Conservation (phyloP, 2,113 vertebrate species). For the Elachura formosa region DNA sequence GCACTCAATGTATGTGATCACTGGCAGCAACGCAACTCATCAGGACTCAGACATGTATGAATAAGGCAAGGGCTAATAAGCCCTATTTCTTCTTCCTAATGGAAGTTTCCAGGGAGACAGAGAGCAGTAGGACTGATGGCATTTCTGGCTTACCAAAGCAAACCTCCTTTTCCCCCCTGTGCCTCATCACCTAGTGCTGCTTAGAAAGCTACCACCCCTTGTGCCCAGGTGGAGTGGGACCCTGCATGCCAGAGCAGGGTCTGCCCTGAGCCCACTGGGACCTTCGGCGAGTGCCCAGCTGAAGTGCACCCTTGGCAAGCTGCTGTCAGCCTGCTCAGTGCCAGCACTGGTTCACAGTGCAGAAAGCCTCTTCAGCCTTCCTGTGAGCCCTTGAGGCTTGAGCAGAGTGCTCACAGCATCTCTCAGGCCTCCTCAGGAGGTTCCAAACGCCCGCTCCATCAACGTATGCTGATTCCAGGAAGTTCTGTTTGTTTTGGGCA, state of each 20-base stretch:
- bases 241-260: accelerated
- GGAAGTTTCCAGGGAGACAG: neutral
- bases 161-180: neutral
- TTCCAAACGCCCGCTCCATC: neutral
- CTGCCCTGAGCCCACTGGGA: neutral
- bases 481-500: neutral
- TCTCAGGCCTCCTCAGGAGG: neutral
- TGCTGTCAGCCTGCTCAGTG: neutral
- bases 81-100: neutral
- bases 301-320: no score
- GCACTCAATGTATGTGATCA: neutral
- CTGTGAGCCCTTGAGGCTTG: neutral
- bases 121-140: neutral
- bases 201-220: neutral
- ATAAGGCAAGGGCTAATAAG: neutral
- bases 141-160: neutral
- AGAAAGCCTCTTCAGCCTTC: neutral
- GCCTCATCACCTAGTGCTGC: neutral
- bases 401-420: neutral
- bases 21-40: neutral
- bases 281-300: accelerated
- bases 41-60: neutral
- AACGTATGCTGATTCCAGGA: neutral
- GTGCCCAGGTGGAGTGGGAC: no score
- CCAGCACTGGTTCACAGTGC: neutral